These are phyloP conservation scores for Polietes domitor DNA, from an alignment of 2,888 invertebrate genomes.

Conservation along the genomic window DNA sequence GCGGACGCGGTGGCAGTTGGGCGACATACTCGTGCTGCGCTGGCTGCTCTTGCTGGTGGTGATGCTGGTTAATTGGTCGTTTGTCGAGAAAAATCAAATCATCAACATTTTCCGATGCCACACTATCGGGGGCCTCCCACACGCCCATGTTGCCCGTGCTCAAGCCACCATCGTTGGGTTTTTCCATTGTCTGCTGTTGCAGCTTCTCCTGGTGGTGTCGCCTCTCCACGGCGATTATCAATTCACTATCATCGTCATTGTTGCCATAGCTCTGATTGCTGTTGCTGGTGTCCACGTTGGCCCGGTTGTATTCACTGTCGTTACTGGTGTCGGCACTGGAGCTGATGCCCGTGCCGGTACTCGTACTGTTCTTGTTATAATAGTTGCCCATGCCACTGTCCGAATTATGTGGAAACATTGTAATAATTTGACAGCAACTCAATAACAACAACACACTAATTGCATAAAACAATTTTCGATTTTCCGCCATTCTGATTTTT, in stretches of 20 bases:
- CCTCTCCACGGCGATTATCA: constrained; percentile 65
- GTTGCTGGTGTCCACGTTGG: constrained; percentile 25
- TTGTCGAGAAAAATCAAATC: constrained; percentile 76
- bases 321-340: constrained; percentile 10
- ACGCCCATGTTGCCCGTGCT: constrained; percentile 48
- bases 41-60: constrained; percentile 22
- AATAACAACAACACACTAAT: constrained; percentile 66
- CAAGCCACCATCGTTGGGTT: constrained; percentile 1
- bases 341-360: background rate
- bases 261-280: constrained; percentile 48
- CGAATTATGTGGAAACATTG: constrained; percentile 64
- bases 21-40: constrained; percentile 29
- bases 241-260: constrained; percentile 55
- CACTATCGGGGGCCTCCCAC: constrained; percentile 52
- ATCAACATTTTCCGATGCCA: constrained; percentile 70
- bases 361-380: background rate
- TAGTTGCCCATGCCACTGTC: constrained; percentile 34
- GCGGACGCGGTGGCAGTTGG: constrained; percentile 52
- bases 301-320: constrained; percentile 52
- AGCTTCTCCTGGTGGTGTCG: constrained; percentile 29
- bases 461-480: constrained; percentile 67
- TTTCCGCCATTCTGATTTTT: constrained; percentile 67
- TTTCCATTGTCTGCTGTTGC: constrained; percentile 55
- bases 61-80: constrained; percentile 62
- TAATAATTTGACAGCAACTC: constrained; percentile 67